Evolutionary conservation across 2,888 invertebrate genomes (phyloP), one percentile per base, ranked within the genome.

Genomic region (Cremastinae sp.): DNA sequence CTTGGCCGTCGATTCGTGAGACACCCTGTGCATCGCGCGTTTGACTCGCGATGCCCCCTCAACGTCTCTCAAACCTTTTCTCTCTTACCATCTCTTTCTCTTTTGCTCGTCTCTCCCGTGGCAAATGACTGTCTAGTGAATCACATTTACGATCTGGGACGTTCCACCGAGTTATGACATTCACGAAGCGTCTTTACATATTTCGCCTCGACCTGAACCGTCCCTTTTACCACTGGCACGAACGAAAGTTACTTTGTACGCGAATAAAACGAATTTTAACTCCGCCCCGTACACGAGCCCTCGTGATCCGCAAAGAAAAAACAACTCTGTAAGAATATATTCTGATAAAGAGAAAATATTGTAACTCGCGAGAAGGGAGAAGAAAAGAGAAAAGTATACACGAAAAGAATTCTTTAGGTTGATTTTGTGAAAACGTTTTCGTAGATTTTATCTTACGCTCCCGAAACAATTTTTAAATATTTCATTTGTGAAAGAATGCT

Each of bases 71-170:
- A 0, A 43, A 16, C 18, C 20, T 36, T 22, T 34, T 47, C 18
- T 2, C n/a, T n/a, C 22, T 5, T 18, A 10, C 5, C n/a, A n/a
- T n/a, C 45, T 34, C 43, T 71, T 56, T 38, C 43, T 16, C 41
- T 10, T n/a, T 12, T 41, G 14, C 12, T 2, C 28, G 3, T 28
- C 22, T 20, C 22, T 34, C 28, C 38, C 28, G 28, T 18, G 28
- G 49, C 45, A 69, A 69, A 69, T 43, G 43, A 53, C 49, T 61
- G 53, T 62, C 59, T n/a, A 34, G 59, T 51, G 51, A 53, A 59
- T 69, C 41, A 51, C 51, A 34, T 69, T 69, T 69, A 69, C 34
- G 43, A 51, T 61, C 41, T 18, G 41, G 5, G 10, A 28, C 8
- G 43, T 43, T 9, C 34, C 12, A 18, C 43, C 38, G 53, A 14